Percentiles rank a stretch among this genome's conserved stretches.
phyloP scores from a whole-genome alignment of 2,797 vertebrate genomes.

The Lacerta bilineata region DNA sequence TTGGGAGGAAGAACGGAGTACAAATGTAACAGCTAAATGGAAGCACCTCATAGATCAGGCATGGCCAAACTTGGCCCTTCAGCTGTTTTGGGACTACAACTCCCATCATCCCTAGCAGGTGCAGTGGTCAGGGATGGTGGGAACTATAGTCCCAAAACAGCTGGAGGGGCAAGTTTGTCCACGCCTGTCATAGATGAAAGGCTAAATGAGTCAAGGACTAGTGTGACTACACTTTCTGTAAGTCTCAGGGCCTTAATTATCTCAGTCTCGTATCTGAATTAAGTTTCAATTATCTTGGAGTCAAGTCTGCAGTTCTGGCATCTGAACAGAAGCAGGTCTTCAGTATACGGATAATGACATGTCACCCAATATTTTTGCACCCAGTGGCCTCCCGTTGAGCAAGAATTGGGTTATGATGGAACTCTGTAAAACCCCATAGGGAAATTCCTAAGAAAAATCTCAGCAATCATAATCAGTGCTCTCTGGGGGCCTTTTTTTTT shows the following conservation, averaged over 20 bases:
- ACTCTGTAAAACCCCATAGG: not conserved
- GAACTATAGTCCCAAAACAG: too few species aligned
- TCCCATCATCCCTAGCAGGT: too few species aligned
- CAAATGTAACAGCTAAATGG: not conserved
- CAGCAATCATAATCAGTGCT: not conserved
- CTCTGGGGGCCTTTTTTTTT: not conserved
- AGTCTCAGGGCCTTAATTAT: not conserved
- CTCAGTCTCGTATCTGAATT: constrained; percentile 4
- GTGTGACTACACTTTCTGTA: not conserved
- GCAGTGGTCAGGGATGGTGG: too few species aligned
- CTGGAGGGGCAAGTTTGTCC: too few species aligned
- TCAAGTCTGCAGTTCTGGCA: not conserved
- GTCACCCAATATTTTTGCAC: not conserved
- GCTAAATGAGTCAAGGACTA: not conserved
- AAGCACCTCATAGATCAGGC: not conserved
- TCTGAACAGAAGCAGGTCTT: not conserved
- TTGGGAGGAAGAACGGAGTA: not conserved
- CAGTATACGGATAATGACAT: not conserved
- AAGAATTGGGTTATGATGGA: not conserved
- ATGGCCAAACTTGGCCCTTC: too few species aligned
- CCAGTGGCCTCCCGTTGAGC: not conserved
- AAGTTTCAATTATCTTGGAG: not conserved
- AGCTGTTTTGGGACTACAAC: too few species aligned
- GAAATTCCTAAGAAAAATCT: constrained; percentile 11
- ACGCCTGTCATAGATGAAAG: too few species aligned